Percentiles rank a stretch among this genome's conserved stretches.
phyloP scores from a whole-genome alignment of 2,113 vertebrate species.

The Syngnathus typhle region DNA sequence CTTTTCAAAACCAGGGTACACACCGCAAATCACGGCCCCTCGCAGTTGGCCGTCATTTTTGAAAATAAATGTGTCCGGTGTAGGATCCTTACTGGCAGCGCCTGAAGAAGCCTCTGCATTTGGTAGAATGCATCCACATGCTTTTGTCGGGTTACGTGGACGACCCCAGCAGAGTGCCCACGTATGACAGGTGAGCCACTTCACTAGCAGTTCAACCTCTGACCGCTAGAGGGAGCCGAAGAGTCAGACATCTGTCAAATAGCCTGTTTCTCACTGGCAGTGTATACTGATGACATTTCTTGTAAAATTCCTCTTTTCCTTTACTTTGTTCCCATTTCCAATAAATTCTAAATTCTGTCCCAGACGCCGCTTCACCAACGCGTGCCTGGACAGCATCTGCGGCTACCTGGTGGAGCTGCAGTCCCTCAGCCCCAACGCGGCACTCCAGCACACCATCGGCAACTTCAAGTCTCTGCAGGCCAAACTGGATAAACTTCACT shows the following conservation, averaged over 20 bases:
- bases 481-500: conserved; percentile 89
- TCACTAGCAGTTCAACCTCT: background rate
- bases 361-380: conserved; percentile 87
- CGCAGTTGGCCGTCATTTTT: background rate
- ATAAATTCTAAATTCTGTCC: background rate
- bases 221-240: conserved; percentile 16
- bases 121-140: conserved; percentile 90
- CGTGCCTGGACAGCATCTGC: conserved; percentile 90
- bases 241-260: background rate
- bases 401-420: conserved; percentile 95
- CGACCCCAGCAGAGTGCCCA: conserved; percentile 81
- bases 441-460: conserved; percentile 79
- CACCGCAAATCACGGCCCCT: background rate
- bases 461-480: conserved; percentile 95
- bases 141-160: conserved; percentile 84
- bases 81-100: conserved; percentile 94
- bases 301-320: too few relatives aligned
- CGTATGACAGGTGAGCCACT: conserved; percentile 75
- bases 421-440: conserved; percentile 80
- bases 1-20: conserved; percentile 89
- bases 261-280: background rate
- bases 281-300: too few relatives aligned
- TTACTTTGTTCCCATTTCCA: background rate
- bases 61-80: background rate
- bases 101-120: conserved; percentile 86